These are phyloP conservation scores for Delphinus delphis DNA, from an alignment of 2,113 vertebrate genomes.

Conservation along the genomic window DNA sequence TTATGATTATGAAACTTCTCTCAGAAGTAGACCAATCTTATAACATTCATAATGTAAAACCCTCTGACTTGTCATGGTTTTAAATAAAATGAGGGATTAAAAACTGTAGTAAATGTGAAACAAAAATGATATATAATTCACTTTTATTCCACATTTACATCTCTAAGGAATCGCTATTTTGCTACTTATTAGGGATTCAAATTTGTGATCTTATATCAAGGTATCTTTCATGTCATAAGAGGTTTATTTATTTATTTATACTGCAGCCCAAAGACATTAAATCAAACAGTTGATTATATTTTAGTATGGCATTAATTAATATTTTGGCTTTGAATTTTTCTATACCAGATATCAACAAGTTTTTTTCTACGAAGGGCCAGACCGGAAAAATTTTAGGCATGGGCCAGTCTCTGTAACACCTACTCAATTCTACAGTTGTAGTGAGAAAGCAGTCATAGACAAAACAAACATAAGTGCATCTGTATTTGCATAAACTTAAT, in stretches of 20 bases:
- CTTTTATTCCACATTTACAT: background rate
- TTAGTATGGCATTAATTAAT: background rate
- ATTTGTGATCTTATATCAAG: background rate
- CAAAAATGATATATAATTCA: background rate
- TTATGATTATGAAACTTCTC: background rate
- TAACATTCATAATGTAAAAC: background rate
- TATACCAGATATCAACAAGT: background rate
- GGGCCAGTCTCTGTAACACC: background rate
- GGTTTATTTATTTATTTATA: background rate
- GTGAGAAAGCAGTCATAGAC: background rate
- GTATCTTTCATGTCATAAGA: background rate
- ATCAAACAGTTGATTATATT: background rate
- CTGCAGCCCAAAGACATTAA: background rate
- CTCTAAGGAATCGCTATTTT: background rate
- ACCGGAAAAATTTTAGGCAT: background rate
- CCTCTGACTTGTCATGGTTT: background rate
- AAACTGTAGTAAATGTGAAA: background rate
- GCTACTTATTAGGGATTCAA: background rate
- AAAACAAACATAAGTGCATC: background rate
- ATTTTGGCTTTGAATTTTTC: background rate
- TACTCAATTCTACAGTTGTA: background rate
- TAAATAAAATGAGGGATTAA: constrained; percentile 4
- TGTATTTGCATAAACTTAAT: background rate
- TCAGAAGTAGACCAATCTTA: background rate
- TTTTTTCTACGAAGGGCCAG: background rate